Percentiles rank a stretch among this genome's conserved stretches.
Evolutionary conservation across 2,888 invertebrate genomes (phyloP).

Genomic region (Sinhomidia bicolor): DNA sequence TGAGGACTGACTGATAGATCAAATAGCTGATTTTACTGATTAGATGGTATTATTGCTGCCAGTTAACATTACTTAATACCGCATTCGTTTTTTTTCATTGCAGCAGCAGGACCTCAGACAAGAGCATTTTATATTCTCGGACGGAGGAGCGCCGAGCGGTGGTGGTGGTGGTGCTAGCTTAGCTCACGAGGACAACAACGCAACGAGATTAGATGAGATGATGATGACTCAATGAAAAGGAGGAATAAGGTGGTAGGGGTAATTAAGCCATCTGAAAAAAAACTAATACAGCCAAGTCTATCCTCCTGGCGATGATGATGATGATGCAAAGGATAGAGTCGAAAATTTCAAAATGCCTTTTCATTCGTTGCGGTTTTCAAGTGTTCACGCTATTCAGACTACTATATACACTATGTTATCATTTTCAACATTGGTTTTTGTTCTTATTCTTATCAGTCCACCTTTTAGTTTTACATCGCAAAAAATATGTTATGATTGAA

Average conservation of each 20-base stretch:
- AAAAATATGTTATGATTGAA: constrained; percentile 16
- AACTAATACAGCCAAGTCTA: no score
- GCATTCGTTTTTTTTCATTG: background rate
- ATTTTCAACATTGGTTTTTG: background rate
- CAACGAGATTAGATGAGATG: background rate
- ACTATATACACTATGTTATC: no score
- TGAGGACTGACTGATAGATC: constrained; percentile 15
- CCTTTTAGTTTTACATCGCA: background rate
- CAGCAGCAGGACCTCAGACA: background rate
- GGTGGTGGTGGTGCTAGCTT: no score
- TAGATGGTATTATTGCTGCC: background rate
- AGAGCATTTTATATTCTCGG: no score
- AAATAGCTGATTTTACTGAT: background rate
- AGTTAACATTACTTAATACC: constrained; percentile 41
- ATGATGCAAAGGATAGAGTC: no score
- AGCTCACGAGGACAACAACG: no score
- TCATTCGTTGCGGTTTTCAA: background rate
- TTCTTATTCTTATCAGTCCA: background rate
- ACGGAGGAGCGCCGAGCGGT: background rate
- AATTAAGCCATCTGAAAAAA: constrained; percentile 42
- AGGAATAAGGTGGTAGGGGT: no score
- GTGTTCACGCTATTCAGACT: no score
- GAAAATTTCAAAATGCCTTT: background rate
- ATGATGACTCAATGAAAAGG: constrained; percentile 31
- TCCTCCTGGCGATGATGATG: no score